These are phyloP conservation scores for Podabrus alpinus DNA, from an alignment of 2,888 invertebrate species.

Conservation along the genomic window DNA sequence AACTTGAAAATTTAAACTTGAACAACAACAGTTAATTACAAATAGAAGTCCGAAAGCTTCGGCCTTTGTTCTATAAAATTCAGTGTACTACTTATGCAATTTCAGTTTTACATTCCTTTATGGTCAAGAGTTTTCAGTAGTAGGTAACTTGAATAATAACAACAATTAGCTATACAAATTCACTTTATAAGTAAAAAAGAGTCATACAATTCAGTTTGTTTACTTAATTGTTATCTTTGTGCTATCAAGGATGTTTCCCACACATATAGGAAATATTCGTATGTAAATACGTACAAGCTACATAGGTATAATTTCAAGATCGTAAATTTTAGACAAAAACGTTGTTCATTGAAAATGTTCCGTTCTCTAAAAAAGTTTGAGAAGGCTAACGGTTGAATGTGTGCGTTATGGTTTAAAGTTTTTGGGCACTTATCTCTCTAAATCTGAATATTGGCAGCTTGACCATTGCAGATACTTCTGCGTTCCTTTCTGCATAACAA, in stretches of 20 bases:
- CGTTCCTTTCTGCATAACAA: too few relatives aligned
- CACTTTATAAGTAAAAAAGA: background rate
- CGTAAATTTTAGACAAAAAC: conserved; percentile 18
- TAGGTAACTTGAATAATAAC: background rate
- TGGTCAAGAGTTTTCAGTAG: background rate
- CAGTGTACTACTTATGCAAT: background rate
- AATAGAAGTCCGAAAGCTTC: background rate
- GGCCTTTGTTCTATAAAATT: background rate
- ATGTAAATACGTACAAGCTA: conserved; percentile 7
- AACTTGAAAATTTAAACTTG: background rate
- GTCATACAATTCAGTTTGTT: background rate
- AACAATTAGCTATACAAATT: background rate
- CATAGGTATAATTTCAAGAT: conserved; percentile 10
- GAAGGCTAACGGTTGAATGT: background rate
- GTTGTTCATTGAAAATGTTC: conserved; percentile 5
- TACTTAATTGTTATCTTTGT: background rate
- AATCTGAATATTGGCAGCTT: too few relatives aligned
- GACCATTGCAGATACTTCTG: too few relatives aligned
- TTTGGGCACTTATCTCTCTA: background rate
- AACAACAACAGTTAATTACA: background rate
- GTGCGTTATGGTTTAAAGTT: background rate
- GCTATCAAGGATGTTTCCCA: conserved; percentile 6
- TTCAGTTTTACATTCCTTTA: background rate
- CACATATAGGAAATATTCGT: conserved; percentile 21
- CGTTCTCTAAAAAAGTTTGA: conserved; percentile 5